Percentiles rank a stretch among this genome's conserved stretches.
Conservation (phyloP, 2,797 vertebrate species). For the Cyprinella venusta region DNA sequence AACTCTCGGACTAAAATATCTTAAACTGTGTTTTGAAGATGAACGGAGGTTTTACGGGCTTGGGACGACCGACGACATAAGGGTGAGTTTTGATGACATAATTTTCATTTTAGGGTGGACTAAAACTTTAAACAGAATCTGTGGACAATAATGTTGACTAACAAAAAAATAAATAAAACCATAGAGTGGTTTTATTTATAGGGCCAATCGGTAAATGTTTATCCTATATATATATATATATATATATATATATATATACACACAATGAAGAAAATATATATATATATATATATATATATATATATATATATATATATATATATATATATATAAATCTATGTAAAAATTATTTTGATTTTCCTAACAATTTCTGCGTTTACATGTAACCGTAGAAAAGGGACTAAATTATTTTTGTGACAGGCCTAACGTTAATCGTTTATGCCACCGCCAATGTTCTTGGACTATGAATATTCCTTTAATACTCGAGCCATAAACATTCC, state of each 20-base stretch:
- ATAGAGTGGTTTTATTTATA: neutral
- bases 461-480: neutral
- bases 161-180: neutral
- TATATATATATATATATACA: too few species aligned
- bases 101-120: too few species aligned
- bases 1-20: too few species aligned
- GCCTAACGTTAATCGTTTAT: neutral
- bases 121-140: neutral
- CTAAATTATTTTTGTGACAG: neutral
- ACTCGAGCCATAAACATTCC: neutral
- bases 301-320: too few species aligned
- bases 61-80: too few species aligned
- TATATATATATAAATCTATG: too few species aligned
- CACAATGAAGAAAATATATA: too few species aligned
- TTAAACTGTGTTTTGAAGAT: too few species aligned
- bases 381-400: neutral
- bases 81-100: too few species aligned
- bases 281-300: too few species aligned
- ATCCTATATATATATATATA: too few species aligned
- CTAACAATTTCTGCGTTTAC: neutral
- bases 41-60: too few species aligned
- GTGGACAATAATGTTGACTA: neutral
- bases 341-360: neutral
- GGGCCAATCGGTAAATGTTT: neutral
- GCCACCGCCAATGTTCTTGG: neutral